Conservation (phyloP, 1,140 invertebrate genomes). For the Popillia japonica region DNA sequence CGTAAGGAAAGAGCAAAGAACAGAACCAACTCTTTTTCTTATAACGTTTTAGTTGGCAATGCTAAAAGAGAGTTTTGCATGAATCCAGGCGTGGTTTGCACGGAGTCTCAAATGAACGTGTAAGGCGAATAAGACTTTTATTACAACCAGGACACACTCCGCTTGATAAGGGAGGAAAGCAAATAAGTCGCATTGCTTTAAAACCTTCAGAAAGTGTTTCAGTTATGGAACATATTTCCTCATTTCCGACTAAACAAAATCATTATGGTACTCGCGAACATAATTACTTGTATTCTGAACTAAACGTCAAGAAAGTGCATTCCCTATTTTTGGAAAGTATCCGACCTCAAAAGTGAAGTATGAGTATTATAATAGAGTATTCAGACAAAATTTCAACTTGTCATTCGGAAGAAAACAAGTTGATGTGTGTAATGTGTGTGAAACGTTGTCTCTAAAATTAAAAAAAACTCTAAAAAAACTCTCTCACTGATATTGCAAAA, state of each 20-base stretch:
- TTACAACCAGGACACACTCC: too few relatives aligned
- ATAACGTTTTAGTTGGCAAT: too few relatives aligned
- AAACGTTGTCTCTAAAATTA: background rate
- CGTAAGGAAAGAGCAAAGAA: too few relatives aligned
- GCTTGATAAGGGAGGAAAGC: background rate
- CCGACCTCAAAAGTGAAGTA: background rate
- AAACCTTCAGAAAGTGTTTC: background rate
- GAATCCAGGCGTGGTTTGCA: too few relatives aligned
- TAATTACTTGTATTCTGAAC: background rate
- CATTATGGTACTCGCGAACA: background rate
- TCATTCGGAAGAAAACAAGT: background rate
- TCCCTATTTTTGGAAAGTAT: constrained; percentile 1
- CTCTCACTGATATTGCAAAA: too few relatives aligned
- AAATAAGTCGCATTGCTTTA: background rate
- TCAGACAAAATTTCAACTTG: background rate
- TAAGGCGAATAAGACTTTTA: too few relatives aligned
- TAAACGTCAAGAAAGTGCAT: background rate
- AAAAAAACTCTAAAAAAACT: too few relatives aligned
- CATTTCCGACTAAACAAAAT: background rate
- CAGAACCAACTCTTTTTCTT: too few relatives aligned
- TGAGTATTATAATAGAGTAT: too few relatives aligned
- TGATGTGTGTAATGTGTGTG: background rate
- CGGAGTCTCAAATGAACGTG: too few relatives aligned
- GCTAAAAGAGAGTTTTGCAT: too few relatives aligned
- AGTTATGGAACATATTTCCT: background rate